Evolutionary conservation across 2,113 vertebrate species (phyloP).

Genomic region (Spilogale gracilis): DNA sequence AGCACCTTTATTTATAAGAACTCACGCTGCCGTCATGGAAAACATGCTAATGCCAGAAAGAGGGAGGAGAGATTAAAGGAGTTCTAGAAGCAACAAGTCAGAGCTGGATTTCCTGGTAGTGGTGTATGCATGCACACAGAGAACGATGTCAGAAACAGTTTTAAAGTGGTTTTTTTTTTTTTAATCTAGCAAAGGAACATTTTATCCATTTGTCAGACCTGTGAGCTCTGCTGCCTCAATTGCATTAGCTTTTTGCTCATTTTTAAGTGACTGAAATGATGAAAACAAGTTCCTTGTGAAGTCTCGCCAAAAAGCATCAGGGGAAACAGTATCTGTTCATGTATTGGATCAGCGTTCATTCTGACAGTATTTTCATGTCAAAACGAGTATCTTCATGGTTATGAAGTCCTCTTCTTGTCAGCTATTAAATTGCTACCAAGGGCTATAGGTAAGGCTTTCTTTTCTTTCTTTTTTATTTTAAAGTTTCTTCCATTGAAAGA

Average conservation of each 20-base stretch:
- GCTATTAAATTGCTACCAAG: conserved; percentile 23
- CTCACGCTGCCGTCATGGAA: conserved; percentile 56
- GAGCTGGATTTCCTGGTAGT: conserved; percentile 62
- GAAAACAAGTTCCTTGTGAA: conserved; percentile 64
- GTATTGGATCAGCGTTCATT: background rate
- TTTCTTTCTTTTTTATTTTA: background rate
- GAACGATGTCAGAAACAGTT: conserved; percentile 64
- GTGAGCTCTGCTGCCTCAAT: conserved; percentile 41
- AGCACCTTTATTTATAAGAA: conserved; percentile 56
- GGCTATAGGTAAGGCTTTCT: background rate
- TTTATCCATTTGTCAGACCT: conserved; percentile 74
- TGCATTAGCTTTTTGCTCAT: conserved; percentile 63
- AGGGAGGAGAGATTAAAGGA: conserved; percentile 61
- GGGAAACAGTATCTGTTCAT: conserved; percentile 50
- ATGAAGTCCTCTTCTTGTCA: conserved; percentile 57
- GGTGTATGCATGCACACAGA: background rate
- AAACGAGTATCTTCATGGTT: conserved; percentile 26
- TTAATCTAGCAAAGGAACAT: conserved; percentile 55
- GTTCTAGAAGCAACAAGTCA: conserved; percentile 30
- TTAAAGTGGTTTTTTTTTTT: background rate
- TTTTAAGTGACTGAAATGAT: conserved; percentile 74
- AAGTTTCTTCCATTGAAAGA: conserved; percentile 5
- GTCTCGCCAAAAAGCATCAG: conserved; percentile 52
- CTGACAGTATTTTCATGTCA: conserved; percentile 48
- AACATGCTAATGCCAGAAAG: conserved; percentile 51